Conservation (phyloP, 2,113 vertebrate genomes). For the Rhipidura dahli region DNA sequence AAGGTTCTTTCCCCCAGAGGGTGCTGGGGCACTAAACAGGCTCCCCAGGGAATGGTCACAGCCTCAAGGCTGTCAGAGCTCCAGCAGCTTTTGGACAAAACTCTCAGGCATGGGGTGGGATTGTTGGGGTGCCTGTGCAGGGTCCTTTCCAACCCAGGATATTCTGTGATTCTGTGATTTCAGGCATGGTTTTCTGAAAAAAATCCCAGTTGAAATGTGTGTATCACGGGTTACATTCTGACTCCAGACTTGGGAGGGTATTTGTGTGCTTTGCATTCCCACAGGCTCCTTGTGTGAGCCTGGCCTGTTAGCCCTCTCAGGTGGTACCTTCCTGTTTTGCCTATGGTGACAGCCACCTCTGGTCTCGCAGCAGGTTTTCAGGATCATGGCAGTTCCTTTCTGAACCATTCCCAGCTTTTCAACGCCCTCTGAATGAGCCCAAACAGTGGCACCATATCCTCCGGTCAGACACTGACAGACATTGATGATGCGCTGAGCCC, state of each 20-base stretch:
- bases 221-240: background rate
- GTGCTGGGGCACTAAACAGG: background rate
- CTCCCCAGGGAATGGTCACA: background rate
- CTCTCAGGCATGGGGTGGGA: background rate
- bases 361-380: background rate
- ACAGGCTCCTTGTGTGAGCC: background rate
- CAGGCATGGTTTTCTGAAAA: background rate
- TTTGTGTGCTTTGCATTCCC: background rate
- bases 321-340: background rate
- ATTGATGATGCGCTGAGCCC: background rate
- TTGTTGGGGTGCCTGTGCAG: background rate
- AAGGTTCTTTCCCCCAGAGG: background rate
- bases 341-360: background rate
- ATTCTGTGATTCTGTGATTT: background rate
- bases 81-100: fast-evolving
- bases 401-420: background rate
- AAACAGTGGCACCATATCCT: background rate
- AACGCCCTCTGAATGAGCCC: fast-evolving
- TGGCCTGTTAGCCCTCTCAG: background rate
- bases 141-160: background rate
- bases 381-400: background rate
- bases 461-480: background rate
- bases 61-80: background rate
- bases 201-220: fast-evolving
- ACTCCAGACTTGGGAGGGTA: background rate